These are phyloP conservation scores for Vidua macroura DNA, from an alignment of 2,113 vertebrate genomes.

Conservation along the genomic window DNA sequence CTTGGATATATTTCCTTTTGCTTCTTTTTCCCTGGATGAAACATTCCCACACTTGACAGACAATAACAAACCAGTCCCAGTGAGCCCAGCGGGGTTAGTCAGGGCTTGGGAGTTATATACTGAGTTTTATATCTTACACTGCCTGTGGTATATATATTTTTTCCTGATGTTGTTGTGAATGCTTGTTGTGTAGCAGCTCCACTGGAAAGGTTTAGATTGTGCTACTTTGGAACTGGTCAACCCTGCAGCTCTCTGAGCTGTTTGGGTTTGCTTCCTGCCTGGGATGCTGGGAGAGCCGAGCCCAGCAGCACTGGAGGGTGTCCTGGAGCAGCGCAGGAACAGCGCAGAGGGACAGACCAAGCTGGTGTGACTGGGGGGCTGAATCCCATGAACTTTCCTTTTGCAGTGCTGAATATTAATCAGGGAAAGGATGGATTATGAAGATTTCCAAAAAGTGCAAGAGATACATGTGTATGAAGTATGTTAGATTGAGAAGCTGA, in stretches of 20 bases:
- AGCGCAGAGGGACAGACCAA: neutral
- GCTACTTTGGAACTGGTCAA: neutral
- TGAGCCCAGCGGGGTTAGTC: neutral
- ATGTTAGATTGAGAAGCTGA: slow-evolving; percentile 18
- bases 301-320: neutral
- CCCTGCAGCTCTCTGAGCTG: neutral
- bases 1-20: neutral
- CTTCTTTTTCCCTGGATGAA: neutral
- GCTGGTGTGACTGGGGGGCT: neutral
- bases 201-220: neutral
- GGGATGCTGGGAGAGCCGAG: neutral
- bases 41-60: neutral
- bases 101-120: neutral
- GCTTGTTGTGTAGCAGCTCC: neutral
- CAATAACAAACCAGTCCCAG: neutral
- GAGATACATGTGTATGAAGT: neutral
- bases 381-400: neutral
- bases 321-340: neutral
- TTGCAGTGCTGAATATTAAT: neutral
- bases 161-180: neutral
- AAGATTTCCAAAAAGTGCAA: neutral
- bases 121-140: neutral
- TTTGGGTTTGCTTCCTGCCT: neutral
- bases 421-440: neutral
- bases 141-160: neutral